Evolutionary conservation across 2,797 vertebrate species (phyloP), one percentile per base, ranked within the genome.

Genomic region (Dermochelys coriacea): DNA sequence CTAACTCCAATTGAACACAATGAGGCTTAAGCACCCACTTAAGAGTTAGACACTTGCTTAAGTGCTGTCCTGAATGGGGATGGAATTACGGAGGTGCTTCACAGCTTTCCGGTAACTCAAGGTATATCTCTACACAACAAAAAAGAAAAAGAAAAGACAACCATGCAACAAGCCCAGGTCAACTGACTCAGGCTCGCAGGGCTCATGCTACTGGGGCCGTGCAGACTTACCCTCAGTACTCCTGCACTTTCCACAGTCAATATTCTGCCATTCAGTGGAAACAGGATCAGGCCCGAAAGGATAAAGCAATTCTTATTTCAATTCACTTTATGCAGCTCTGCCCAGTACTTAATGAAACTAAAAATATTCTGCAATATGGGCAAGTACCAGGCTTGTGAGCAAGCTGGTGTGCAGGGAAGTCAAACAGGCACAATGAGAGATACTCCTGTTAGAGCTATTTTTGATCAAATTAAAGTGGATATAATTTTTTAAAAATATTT

Each of bases 21-120:
- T 77, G 31, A 21, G 74, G 37, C 3, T 6, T 50, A 77, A 82
- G 47, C 34, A 52, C 18, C 47, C 79, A 68, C 8, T 18, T 12
- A 11, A 64, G 55, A 80, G 5, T 18, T 8, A 71, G 12, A 2
- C 3, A 16, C n/a, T 50, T 87, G 37, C 61, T 27, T 71, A 50
- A 37, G 29, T 47, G 49, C 3, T 54, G 6, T 5, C 12, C 14
- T 84, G 41, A 50, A 71, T 45, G 83, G 3, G 85, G 34, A 59
- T 9, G 1, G 57, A 79, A 83, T 95, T 29, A 80, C 81, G 18
- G 7, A 16, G 0, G 1, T 0, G 0, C 74, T 59, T 81, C 31
- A 90, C 31, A 86, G 49, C 75, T 34, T 2, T 47, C 57, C 37
- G 41, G 79, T n/a, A 18, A n/a, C 61, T 37, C 34, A 68, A 37